These are phyloP conservation scores for Hydrocynus forskahlii DNA, from an alignment of 2,797 vertebrate genomes.

Conservation along the genomic window DNA sequence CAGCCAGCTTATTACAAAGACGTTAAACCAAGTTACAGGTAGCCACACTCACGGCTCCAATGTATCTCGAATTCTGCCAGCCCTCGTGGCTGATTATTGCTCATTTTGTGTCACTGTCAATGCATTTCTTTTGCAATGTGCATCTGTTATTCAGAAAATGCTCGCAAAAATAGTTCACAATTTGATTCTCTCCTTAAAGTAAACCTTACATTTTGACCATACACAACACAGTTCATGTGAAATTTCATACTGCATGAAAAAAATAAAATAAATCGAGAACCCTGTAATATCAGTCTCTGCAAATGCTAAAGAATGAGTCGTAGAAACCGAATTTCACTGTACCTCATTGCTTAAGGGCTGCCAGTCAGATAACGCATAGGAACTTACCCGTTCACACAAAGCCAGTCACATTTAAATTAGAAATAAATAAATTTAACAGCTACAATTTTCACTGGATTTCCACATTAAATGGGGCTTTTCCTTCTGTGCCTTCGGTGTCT, in stretches of 20 bases:
- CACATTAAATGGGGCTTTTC: neutral
- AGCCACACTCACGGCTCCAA: neutral
- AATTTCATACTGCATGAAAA: neutral
- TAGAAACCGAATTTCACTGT: slow-evolving; percentile 26
- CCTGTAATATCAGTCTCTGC: slow-evolving; percentile 3
- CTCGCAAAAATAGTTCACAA: slow-evolving; percentile 6
- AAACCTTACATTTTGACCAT: neutral
- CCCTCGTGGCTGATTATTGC: slow-evolving; percentile 15
- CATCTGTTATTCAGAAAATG: neutral
- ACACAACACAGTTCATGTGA: neutral
- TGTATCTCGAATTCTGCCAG: neutral
- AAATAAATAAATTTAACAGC: slow-evolving; percentile 41
- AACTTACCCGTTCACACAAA: neutral
- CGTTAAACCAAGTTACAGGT: too few species aligned
- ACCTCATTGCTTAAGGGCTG: slow-evolving; percentile 17
- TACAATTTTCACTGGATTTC: neutral
- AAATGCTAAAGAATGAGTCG: neutral
- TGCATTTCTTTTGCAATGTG: neutral
- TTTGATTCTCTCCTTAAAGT: neutral
- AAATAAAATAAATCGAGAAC: neutral
- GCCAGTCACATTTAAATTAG: slow-evolving; percentile 7
- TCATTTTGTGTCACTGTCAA: neutral
- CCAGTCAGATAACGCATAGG: neutral
- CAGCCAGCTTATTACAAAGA: neutral
- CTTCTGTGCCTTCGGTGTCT: neutral